Base-by-base conservation (phyloP, 2,888 invertebrate genomes). In the Pilophorus perplexus region DNA sequence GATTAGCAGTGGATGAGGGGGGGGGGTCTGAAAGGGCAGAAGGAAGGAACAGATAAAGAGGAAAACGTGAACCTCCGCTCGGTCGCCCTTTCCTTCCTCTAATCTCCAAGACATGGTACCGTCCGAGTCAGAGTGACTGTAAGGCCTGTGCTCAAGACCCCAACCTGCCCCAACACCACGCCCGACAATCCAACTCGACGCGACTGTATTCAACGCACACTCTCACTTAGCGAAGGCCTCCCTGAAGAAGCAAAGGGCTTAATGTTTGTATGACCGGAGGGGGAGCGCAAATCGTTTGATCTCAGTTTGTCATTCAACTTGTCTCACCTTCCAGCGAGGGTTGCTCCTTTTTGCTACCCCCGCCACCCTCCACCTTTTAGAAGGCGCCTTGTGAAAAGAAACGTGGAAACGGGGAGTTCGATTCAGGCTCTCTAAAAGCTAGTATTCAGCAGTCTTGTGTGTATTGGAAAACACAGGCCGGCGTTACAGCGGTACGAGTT, bases 21-120 rank as follows among this genome's bases (percentile, higher is more conserved):
- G 18, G 12, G 44, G 18, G 16, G 3, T 38, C 38, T 16, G 10
- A 4, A 46, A 23, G 46, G 23, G 23, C 3, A 8, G 46, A 46
- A 46, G 46, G 46, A 52, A 18, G 33, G 33, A 33, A 33, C 33
- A 33, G 33, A 12, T n/a, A 33, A 28, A 52, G n/a, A 52, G 52
- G 52, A 52, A 52, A 52, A 52, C 52, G 52, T 52, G 52, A 52
- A 28, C 28, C 52, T 50, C 27, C 52, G 28, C 48, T 50, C 25
- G 14, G 48, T 50, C 25, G 6, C 25, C 25, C 25, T 23, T 25
- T 27, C 28, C 52, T 27, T 25, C 48, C 52, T 46, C 14, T 46
- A 46, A 46, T 44, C 44, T n/a, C n/a, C n/a, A n/a, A n/a, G n/a
- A n/a, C n/a, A n/a, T n/a, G n/a, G n/a, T n/a, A n/a, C n/a, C n/a